Base-by-base conservation (phyloP, 2,113 vertebrate genomes). In the Tragulus kanchil region DNA sequence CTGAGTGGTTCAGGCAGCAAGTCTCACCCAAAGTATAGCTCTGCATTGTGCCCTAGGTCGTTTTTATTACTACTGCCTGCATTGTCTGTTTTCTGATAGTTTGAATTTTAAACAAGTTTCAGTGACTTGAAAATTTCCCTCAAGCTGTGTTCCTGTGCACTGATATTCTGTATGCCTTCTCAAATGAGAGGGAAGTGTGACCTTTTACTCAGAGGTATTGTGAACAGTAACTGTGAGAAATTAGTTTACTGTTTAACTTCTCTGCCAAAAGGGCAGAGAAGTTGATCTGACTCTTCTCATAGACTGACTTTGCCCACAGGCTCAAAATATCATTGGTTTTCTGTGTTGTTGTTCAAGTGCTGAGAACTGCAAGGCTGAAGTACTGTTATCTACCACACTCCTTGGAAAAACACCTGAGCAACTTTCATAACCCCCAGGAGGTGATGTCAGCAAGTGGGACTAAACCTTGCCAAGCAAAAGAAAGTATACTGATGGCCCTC, bases 321-420 rank as follows among this genome's bases (percentile, higher is more conserved):
- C 50, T 28, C 61, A 71, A 26, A 62, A 73, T 48, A 31, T 61
- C 85, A 36, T 2, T 67, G 61, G 52, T 93, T 26, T 10, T 84
- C 48, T 90, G 31, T 85, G 64, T 67, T 48, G 81, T 45, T 52
- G 21, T 50, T 84, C 78, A 90, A 48, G 6, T 26, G 8, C 79
- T 42, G 89, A 89, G 64, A 62, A 59, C 14, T 73, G 31, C 17
- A 16, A 21, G 75, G 65, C 67, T 88, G 31, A 54, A 65, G 79
- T n/a, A 13, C 36, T 90, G 5, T 58, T n/a, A 19, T 65, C 19
- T 10, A 75, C n/a, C 4, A 67, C 78, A 5, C 26, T 28, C 13
- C 45, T 89, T 89, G 62, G 81, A 56, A 95, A 92, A 94, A 94
- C 79, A 90, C n/a, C 65, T 56, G 45, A 87, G 36, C 7, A 21